phyloP scores from a whole-genome alignment of 2,113 vertebrate species.

The Erinaceus europaeus region DNA sequence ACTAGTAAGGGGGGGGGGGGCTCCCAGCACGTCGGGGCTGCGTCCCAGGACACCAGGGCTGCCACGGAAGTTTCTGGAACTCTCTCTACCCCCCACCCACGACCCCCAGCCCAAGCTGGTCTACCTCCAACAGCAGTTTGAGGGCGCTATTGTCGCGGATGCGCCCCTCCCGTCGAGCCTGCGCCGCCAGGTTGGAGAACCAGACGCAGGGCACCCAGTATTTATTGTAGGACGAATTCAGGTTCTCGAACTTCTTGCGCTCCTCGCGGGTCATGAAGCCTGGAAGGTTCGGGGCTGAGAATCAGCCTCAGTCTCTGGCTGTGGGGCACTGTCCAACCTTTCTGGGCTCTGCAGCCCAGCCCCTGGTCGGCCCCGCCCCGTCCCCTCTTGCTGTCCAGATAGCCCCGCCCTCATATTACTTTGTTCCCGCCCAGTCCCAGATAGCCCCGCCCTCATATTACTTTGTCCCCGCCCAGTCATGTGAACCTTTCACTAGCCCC shows the following conservation, averaged over 20 bases:
- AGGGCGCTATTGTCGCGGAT: slow-evolving; percentile 91
- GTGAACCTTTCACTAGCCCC: too few relatives aligned
- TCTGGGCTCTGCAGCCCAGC: too few relatives aligned
- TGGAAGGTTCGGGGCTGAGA: slow-evolving; percentile 60
- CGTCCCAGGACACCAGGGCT: too few relatives aligned
- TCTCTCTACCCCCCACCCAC: not conserved
- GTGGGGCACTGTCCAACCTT: too few relatives aligned
- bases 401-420: too few relatives aligned
- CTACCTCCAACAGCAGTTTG: slow-evolving; percentile 92
- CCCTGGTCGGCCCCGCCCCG: too few relatives aligned
- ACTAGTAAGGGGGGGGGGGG: not conserved
- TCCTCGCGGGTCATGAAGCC: slow-evolving; percentile 96
- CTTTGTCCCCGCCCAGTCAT: too few relatives aligned
- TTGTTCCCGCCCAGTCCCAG: too few relatives aligned
- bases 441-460: too few relatives aligned
- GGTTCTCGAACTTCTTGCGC: slow-evolving; percentile 90
- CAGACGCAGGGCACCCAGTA: slow-evolving; percentile 96
- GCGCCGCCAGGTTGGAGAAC: slow-evolving; percentile 91
- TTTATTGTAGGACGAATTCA: slow-evolving; percentile 93
- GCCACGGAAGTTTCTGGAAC: too few relatives aligned
- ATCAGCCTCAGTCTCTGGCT: too few relatives aligned
- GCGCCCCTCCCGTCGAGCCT: slow-evolving; percentile 90
- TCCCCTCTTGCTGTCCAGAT: too few relatives aligned
- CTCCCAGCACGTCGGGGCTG: not conserved
- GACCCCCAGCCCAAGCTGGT: not conserved